A percentile compares a stretch with the other conserved stretches of the same genome.
phyloP scores from a whole-genome alignment of 2,113 vertebrate species.

The Leptocoma aspasia region DNA sequence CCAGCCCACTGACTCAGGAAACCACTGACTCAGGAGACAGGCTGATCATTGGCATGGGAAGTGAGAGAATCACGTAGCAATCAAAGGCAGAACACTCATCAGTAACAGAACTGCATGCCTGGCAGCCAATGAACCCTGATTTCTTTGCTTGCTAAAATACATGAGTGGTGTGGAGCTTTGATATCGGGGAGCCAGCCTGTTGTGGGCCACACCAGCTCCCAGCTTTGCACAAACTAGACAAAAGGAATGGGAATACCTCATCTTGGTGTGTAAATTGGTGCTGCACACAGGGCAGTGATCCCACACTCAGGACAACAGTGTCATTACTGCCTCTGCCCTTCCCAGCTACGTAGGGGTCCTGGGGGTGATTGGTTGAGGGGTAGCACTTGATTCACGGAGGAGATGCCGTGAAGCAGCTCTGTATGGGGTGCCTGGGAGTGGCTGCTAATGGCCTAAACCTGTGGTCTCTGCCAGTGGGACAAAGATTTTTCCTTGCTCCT shows the following conservation, averaged over 20 bases:
- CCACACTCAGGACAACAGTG: fast-evolving
- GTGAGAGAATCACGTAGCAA: not conserved
- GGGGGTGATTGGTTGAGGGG: not conserved
- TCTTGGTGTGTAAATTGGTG: not conserved
- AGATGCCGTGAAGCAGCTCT: not conserved
- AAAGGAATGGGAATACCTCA: not conserved
- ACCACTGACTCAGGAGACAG: not conserved
- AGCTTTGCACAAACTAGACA: not conserved
- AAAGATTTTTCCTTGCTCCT: not conserved
- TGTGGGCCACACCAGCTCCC: not conserved
- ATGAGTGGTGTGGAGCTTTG: not conserved
- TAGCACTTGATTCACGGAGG: not conserved
- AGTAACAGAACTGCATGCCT: not conserved
- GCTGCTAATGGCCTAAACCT: not conserved
- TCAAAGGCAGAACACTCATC: not conserved
- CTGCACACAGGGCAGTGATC: not conserved
- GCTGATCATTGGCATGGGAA: not conserved
- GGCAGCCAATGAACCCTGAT: not conserved
- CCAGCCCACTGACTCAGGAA: not conserved
- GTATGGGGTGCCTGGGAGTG: not conserved
- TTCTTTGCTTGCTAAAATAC: not conserved
- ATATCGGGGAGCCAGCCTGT: fast-evolving
- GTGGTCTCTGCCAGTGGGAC: not conserved
- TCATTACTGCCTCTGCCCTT: not conserved
- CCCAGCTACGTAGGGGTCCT: not conserved